Base-by-base conservation (phyloP, 2,888 invertebrate genomes). In the Ernsta delagoae region DNA sequence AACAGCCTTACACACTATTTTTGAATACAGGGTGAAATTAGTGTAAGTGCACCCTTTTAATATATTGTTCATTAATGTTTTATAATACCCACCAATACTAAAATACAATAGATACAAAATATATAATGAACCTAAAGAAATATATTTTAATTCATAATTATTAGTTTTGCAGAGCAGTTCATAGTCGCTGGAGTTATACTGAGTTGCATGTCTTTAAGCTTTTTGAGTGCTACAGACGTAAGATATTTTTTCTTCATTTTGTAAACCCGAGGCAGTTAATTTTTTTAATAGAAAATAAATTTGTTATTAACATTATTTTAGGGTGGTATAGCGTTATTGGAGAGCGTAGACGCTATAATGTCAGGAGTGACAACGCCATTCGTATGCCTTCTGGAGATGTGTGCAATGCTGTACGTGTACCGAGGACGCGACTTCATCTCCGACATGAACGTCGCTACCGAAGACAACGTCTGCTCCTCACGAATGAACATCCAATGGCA, bases 21-120 rank as follows among this genome's bases (percentile, higher is more conserved):
- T 92, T 73, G 93, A 92, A 76, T 92, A 89, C 74, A 85, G 77
- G 78, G 89, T 91, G 5, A 87, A 87, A 85, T 79, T 93, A 71
- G 85, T 92, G 91, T 92, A 78, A 87, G 92, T 31, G 7, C 5
- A 39, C 5, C 5, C 39, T 39, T 39, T 0, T 39, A 39, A 39
- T 39, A 39, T 6, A 39, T 39, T 39, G 39, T 6, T 6, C 39
- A 39, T 39, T 39, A 39, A 39, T 39, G 6, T 3, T 39, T 39
- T 6, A 39, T 39, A 39, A 39, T 24, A 24, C 24, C 24, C 3
- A 24, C 24, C 24, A 24, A 24, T 24, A 24, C 1, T 24, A 24
- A 24, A 3, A n/a, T 1, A 24, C 24, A 24, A 24, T 24, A 24
- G 1, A 36, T 36, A 4, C 41, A 4, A 8, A 41, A 41, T 8